Base-by-base conservation (phyloP, 2,797 vertebrate genomes). In the Squalus acanthias region DNA sequence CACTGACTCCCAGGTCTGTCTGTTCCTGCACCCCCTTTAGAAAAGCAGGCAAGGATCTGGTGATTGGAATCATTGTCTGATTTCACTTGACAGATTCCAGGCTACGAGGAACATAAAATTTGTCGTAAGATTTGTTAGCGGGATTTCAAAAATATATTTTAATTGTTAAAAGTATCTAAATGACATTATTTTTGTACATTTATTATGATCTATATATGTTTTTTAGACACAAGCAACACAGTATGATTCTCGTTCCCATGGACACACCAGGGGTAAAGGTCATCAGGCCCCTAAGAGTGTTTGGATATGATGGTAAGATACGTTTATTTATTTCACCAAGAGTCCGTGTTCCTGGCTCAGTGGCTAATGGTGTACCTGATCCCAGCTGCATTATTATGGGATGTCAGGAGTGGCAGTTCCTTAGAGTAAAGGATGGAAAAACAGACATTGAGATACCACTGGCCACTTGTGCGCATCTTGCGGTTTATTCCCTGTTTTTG, bases 211-310 rank as follows among this genome's bases (percentile, higher is more conserved):
- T 67, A 96, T 96, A 17, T 53, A 95, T 97, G n/a, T 97, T 96
- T 97, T 50, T 39, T 96, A 99, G 99, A 96, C 98, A 99, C 53
- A 96, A 97, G 91, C 98, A 98, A 72, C 99, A 99, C 98, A 99
- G 98, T 63, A 99, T 99, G 98, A 97, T 99, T 96, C 98, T 99
- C 76, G 98, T 99, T 92, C 99, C 99, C 1, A 97, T 99, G 97
- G 97, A 98, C 96, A 98, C 98, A 0, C 97, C 98, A 0, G 99
- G 99, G 20, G 98, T 99, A 17, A 97, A 98, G 96, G 96, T 98
- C 46, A 96, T 99, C 97, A 97, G 99, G 96, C 98, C 99, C 0
- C 97, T 99, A 96, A 98, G 98, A 0, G 98, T 99, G 96, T 99
- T 99, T 96, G 99, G 99, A 97, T 98, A 98, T 96, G 97, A 99